Evolutionary conservation across 2,888 invertebrate species (phyloP).

Genomic region (Beris chalybata): DNA sequence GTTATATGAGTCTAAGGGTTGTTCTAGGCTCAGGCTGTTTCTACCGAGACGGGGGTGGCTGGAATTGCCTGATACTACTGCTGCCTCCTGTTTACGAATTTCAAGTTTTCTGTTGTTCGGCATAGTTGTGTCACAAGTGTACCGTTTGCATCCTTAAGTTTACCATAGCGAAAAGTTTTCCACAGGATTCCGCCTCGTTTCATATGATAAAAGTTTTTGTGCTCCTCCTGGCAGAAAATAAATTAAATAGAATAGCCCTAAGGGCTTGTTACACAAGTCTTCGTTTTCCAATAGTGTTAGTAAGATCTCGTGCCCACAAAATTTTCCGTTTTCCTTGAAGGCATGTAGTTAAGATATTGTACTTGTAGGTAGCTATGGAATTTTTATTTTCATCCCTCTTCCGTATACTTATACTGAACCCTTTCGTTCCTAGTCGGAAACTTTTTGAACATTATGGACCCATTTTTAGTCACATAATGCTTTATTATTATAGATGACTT

Average conservation of each 20-base stretch:
- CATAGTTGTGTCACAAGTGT: constrained; percentile 22
- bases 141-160: constrained; percentile 25
- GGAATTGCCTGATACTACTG: constrained; percentile 3
- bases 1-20: neutral
- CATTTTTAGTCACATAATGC: constrained; percentile 8
- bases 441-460: constrained; percentile 19
- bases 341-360: neutral
- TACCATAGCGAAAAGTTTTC: constrained; percentile 28
- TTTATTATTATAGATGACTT: neutral
- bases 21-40: constrained; percentile 15
- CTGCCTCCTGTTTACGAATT: constrained; percentile 16
- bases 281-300: no score
- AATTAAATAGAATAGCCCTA: constrained; percentile 29
- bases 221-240: constrained; percentile 21
- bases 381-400: neutral
- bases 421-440: constrained; percentile 15
- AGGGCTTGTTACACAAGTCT: constrained; percentile 15
- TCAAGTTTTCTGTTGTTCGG: constrained; percentile 18
- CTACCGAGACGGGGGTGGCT: neutral
- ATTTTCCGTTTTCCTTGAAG: neutral
- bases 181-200: constrained; percentile 16
- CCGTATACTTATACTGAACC: neutral
- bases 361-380: neutral
- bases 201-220: constrained; percentile 30
- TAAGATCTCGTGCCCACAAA: no score